Evolutionary conservation across 1,140 invertebrate genomes (phyloP).

Genomic region (Drosophila sechellia): DNA sequence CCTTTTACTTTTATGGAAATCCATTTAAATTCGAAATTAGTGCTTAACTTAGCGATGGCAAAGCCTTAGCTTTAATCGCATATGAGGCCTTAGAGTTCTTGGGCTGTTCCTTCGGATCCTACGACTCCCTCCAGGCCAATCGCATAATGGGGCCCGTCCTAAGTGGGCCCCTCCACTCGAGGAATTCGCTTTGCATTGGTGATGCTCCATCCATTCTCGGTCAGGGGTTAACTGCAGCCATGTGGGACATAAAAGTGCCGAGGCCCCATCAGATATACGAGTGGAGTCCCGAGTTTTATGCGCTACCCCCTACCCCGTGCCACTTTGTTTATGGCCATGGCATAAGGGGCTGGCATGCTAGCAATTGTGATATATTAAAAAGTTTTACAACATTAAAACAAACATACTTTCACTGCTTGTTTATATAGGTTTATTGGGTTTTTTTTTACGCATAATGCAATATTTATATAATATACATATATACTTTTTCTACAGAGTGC

Average conservation of each 20-base stretch:
- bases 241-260: conserved; percentile 58
- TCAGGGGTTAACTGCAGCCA: conserved; percentile 52
- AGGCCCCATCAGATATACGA: conserved; percentile 44
- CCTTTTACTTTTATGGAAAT: too few relatives aligned
- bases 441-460: conserved; percentile 49
- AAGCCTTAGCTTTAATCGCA: neutral
- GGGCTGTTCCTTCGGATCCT: neutral
- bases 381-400: conserved; percentile 47
- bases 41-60: too few relatives aligned
- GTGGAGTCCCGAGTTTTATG: conserved; percentile 44
- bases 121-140: conserved; percentile 29
- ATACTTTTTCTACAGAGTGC: conserved; percentile 26
- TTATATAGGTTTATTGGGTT: conserved; percentile 67
- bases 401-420: conserved; percentile 28
- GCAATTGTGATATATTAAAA: conserved; percentile 53
- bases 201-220: conserved; percentile 13
- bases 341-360: neutral
- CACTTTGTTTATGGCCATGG: conserved; percentile 33
- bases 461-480: conserved; percentile 32
- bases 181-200: conserved; percentile 10
- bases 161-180: conserved; percentile 8
- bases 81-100: conserved; percentile 10
- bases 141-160: conserved; percentile 10
- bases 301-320: neutral
- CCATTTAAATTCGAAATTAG: too few relatives aligned